Base-by-base conservation (phyloP, 2,113 vertebrate genomes). In the Engystomops pustulosus region DNA sequence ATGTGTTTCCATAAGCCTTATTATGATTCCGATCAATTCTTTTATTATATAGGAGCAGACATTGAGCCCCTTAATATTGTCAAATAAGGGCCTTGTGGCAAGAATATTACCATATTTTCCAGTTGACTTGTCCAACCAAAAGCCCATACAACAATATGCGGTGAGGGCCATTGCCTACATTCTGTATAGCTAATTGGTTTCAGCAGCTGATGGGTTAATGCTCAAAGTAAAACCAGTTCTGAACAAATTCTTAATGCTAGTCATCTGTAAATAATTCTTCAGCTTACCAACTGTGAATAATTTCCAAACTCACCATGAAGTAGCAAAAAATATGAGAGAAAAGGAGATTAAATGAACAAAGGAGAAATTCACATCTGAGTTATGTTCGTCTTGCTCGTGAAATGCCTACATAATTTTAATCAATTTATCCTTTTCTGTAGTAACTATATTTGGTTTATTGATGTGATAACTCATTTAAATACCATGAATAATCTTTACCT, bases 311-410 rank as follows among this genome's bases (percentile, higher is more conserved):
- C 41, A 87, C 83, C 36, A 75, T 45, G 86, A 86, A 87, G 71
- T 62, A 80, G 32, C 65, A 83, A 4, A 78, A 62, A 72, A 76
- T 81, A 34, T 45, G 77, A 15, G 36, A 36, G 83, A 88, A 78
- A 88, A 77, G 79, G 65, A 80, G 89, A 88, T 86, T 84, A 80
- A 86, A 32, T 17, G 81, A 75, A 87, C 6, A 76, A 67, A 83
- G 85, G 49, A 68, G 20, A 71, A 53, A 83, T 58, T 79, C 77
- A 45, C 81, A 82, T 67, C 71, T 81, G 78, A 87, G 55, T 86
- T 85, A 85, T 86, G 68, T 79, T 81, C 8, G 38, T 80, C 74
- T 75, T 51, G 77, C 68, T 69, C 51, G 47, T 79, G 80, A 69
- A 74, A 80, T 80, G 83, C 38, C 68, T 67, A 41, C 84, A 84